phyloP scores from a whole-genome alignment of 2,797 vertebrate species.

The Gymnoscopelus braueri region DNA sequence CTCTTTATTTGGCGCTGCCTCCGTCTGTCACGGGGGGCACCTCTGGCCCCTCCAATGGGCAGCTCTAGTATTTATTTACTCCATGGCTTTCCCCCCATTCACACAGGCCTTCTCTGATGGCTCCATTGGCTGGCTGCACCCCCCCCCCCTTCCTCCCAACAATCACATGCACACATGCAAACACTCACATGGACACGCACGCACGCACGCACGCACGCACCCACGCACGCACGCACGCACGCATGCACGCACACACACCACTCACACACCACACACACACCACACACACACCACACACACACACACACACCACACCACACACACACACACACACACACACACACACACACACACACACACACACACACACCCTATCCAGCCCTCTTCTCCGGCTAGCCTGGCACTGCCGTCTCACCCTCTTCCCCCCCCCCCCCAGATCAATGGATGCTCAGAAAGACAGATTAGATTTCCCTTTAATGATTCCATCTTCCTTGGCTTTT shows the following conservation, averaged over 20 bases:
- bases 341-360: no score
- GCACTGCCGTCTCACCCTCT: conserved; percentile 56
- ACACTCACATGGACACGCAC: no score
- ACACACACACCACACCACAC: no score
- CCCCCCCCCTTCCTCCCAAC: conserved; percentile 15
- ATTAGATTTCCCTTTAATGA: conserved; percentile 80
- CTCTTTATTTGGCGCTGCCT: conserved; percentile 76
- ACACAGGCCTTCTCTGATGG: conserved; percentile 83
- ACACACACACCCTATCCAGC: no score
- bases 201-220: no score
- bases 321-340: neutral
- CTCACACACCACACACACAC: neutral
- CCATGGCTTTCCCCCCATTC: conserved; percentile 80
- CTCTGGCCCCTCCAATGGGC: conserved; percentile 80
- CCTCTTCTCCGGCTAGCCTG: conserved; percentile 4
- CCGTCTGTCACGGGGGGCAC: conserved; percentile 79
- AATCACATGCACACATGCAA: no score
- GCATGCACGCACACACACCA: no score
- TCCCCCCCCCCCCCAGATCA: conserved; percentile 55
- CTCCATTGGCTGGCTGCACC: conserved; percentile 83
- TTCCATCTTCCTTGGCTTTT: conserved; percentile 67
- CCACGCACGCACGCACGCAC: no score
- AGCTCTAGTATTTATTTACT: conserved; percentile 86
- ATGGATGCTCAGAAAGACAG: conserved; percentile 70
- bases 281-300: no score